These are phyloP conservation scores for Diorhabda sublineata DNA, from an alignment of 1,140 invertebrate species.

Conservation along the genomic window DNA sequence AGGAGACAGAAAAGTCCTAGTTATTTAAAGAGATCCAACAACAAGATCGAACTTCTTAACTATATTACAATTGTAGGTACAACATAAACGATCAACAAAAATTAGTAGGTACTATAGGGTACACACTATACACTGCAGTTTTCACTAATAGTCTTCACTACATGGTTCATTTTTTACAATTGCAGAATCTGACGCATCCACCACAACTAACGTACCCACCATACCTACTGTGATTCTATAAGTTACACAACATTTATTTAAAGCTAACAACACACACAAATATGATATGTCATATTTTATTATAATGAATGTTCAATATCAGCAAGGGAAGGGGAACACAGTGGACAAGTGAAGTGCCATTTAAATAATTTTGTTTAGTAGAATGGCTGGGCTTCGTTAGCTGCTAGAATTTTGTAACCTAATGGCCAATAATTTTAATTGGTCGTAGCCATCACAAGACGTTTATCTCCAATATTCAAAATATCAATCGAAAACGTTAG, in stretches of 20 bases:
- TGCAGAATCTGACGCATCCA: conserved; percentile 20
- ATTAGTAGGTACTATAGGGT: conserved; percentile 17
- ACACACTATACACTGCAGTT: conserved; percentile 19
- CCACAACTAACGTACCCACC: conserved; percentile 17
- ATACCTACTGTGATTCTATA: conserved; percentile 13
- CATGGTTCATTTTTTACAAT: conserved; percentile 16
- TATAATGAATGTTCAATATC: conserved; percentile 5
- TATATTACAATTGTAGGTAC: conserved; percentile 16
- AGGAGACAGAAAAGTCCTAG: neutral
- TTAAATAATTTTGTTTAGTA: neutral
- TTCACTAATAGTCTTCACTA: conserved; percentile 14
- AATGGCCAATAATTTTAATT: conserved; percentile 17
- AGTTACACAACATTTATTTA: conserved; percentile 20
- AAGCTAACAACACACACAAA: conserved; percentile 17
- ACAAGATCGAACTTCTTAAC: conserved; percentile 18
- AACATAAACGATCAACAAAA: conserved; percentile 18
- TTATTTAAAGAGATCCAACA: conserved; percentile 17
- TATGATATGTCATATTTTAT: conserved; percentile 18
- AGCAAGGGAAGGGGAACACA: conserved; percentile 8
- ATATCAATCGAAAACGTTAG: too few relatives aligned
- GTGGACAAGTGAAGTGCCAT: conserved; percentile 11
- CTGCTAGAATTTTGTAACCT: conserved; percentile 18
- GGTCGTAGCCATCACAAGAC: conserved; percentile 14
- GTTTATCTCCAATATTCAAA: too few relatives aligned
- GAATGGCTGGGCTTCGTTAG: conserved; percentile 15